Evolutionary conservation across 2,888 invertebrate genomes (phyloP).

Genomic region (Crossocerus cetratus): DNA sequence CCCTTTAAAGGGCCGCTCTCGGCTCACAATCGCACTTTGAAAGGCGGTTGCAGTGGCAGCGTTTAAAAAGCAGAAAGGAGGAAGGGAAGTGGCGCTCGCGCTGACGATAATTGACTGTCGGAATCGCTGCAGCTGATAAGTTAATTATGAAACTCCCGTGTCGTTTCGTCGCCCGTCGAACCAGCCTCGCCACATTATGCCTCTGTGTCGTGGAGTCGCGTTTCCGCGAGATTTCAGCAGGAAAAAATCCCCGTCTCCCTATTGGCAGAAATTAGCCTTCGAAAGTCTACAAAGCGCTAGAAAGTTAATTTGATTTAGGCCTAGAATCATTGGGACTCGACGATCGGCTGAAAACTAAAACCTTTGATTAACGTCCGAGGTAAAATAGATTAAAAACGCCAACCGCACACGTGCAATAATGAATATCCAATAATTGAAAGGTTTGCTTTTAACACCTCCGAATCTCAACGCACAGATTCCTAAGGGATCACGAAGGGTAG

Average conservation of each 20-base stretch:
- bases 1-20: slow-evolving; percentile 10
- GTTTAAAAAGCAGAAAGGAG: slow-evolving; percentile 50
- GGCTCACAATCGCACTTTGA: slow-evolving; percentile 43
- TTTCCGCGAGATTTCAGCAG: background rate
- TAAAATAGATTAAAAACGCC: no score
- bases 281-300: background rate
- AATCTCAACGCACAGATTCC: background rate
- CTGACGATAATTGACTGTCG: slow-evolving; percentile 62
- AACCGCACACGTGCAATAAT: no score
- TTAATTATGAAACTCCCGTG: slow-evolving; percentile 61
- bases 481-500: background rate
- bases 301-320: background rate
- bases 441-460: no score
- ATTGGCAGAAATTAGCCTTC: background rate
- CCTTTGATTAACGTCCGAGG: no score
- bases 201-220: background rate
- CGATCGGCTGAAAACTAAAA: no score
- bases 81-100: slow-evolving; percentile 29
- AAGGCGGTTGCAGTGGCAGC: slow-evolving; percentile 20
- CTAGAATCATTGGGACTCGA: background rate
- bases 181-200: slow-evolving; percentile 10
- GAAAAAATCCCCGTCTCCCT: background rate
- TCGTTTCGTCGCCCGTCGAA: slow-evolving; percentile 43
- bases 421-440: no score
- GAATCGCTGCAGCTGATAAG: slow-evolving; percentile 60